Base-by-base conservation (phyloP, 2,797 vertebrate species). In the Saxicola maurus region DNA sequence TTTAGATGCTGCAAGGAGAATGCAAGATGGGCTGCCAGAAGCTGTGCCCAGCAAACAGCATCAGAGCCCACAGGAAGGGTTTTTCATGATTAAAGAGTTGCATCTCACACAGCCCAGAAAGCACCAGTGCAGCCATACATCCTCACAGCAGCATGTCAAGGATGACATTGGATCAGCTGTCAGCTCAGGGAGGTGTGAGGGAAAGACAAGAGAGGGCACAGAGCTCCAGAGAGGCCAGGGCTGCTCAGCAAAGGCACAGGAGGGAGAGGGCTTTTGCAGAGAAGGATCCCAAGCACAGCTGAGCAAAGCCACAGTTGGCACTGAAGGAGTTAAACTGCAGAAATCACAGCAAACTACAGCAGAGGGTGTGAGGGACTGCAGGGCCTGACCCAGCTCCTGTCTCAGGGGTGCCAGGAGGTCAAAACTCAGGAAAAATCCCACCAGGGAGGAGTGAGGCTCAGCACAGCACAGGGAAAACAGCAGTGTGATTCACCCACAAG, bases 71-170 rank as follows among this genome's bases (percentile, higher is more conserved):
- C 0, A 0, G 8, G 4, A 13, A 45, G n/a, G 57, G 38, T 57
- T 71, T 33, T 59, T 37, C 28, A 12, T 1, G 4, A 83, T 18
- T 38, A 13, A 74, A 64, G 9, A n/a, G 30, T 4, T 53, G 30
- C 17, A 79, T 13, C 28, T 76, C 45, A 12, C 0, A 0, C 4
- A 28, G 33, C 17, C 33, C 67, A 75, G 57, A 75, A 61, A 88
- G 59, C 83, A 75, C 31, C 59, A 60, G 42, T 1, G 3, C 59
- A 51, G 86, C 33, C 0, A 0, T 11, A n/a, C 0, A 0, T n/a
- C 33, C 62, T 52, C 73, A 28, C 27, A 45, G 64, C 27, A 71
- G 28, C 64, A 12, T 0, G 7, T 1, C 4, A 18, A 17, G 61
- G 42, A 35, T 1, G 18, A 40, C 6, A 11, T 1, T 0, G 3